Conservation (phyloP, 2,888 invertebrate genomes). For the Drosophila siamana region DNA sequence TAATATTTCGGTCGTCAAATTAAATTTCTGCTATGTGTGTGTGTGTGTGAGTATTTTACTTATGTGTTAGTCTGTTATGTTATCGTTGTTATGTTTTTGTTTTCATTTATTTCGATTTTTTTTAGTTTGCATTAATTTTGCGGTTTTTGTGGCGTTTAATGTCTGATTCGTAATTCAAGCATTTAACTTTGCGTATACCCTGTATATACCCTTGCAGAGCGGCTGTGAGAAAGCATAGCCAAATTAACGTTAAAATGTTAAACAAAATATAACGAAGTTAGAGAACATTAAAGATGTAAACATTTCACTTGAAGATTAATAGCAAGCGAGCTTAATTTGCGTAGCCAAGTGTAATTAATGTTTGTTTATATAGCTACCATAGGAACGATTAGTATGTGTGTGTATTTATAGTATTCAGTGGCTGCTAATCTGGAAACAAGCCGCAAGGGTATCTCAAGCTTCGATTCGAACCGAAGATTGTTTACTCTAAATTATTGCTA, state of each 20-base stretch:
- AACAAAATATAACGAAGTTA: no score
- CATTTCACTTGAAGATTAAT: no score
- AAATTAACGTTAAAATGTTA: no score
- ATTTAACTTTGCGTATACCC: conserved; percentile 9
- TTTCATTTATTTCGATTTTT: not conserved
- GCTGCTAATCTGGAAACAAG: not conserved
- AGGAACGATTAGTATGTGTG: conserved; percentile 17
- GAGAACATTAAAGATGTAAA: no score
- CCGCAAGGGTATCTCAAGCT: conserved; percentile 36
- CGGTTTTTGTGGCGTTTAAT: conserved; percentile 26
- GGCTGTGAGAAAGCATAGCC: no score
- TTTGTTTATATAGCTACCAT: not conserved
- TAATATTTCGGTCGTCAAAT: conserved; percentile 13
- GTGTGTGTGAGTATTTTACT: conserved; percentile 6
- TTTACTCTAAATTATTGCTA: not conserved
- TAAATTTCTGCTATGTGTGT: conserved; percentile 8
- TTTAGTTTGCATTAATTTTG: conserved; percentile 25
- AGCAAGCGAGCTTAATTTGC: no score
- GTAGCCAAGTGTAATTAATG: no score
- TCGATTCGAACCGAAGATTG: not conserved
- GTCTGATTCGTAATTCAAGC: conserved; percentile 21
- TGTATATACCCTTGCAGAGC: conserved; percentile 31
- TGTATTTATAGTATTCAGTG: conserved; percentile 3
- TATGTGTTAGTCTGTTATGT: conserved; percentile 27
- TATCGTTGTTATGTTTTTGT: conserved; percentile 13